Percentiles rank a stretch among this genome's conserved stretches.
Evolutionary conservation across 1,140 invertebrate genomes (phyloP).

Genomic region (Holcopasites calliopsidis): DNA sequence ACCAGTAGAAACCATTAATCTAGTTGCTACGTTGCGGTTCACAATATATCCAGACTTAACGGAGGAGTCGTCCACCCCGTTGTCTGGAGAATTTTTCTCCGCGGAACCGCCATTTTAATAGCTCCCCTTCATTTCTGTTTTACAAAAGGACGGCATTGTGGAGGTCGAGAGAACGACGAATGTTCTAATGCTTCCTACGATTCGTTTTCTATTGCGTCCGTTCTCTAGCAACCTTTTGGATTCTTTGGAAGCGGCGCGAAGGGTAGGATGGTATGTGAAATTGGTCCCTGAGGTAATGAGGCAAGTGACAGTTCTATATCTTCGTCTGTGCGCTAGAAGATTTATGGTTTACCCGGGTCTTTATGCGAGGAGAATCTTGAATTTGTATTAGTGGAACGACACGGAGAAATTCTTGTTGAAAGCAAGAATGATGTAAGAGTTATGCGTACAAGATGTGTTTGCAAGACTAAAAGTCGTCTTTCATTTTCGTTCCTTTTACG

Average conservation of each 20-base stretch:
- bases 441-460: too few relatives aligned
- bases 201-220: background rate
- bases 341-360: background rate
- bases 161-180: background rate
- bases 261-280: background rate
- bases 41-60: conserved; percentile 40
- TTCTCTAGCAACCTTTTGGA: background rate
- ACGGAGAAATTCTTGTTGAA: too few relatives aligned
- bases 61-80: conserved; percentile 13
- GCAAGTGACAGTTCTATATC: background rate
- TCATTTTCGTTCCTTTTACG: too few relatives aligned
- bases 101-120: conserved; percentile 25
- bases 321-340: background rate
- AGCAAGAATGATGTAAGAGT: too few relatives aligned
- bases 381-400: too few relatives aligned
- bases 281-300: background rate
- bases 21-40: conserved; percentile 13
- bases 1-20: conserved; percentile 41
- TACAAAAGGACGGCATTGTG: background rate
- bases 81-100: conserved; percentile 22
- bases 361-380: too few relatives aligned
- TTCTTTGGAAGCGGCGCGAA: background rate
- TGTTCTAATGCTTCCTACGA: background rate
- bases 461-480: too few relatives aligned
- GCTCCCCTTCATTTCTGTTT: background rate